Conservation (phyloP, 2,888 invertebrate species). For the Listrodromus nycthemerus region DNA sequence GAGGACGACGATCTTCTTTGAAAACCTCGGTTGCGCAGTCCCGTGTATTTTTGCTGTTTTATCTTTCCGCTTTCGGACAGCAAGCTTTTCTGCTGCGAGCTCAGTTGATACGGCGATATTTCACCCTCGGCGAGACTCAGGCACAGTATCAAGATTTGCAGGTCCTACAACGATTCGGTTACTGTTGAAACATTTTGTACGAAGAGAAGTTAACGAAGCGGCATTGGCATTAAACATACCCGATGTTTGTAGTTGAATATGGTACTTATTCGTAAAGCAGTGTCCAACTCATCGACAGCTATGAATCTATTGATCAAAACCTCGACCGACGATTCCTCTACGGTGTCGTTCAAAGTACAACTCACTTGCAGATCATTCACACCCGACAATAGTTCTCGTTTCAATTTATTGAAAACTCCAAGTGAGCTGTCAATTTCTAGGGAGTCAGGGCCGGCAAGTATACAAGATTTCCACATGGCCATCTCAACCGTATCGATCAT, state of each 20-base stretch:
- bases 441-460: slow-evolving; percentile 79
- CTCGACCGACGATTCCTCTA: slow-evolving; percentile 75
- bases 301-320: slow-evolving; percentile 86
- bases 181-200: not conserved
- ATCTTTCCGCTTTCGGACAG: slow-evolving; percentile 77
- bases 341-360: slow-evolving; percentile 73
- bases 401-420: slow-evolving; percentile 76
- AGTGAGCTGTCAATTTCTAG: slow-evolving; percentile 74
- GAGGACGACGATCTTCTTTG: slow-evolving; percentile 74
- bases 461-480: slow-evolving; percentile 83
- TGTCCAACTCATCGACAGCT: slow-evolving; percentile 86
- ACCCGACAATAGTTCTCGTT: slow-evolving; percentile 78
- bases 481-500: slow-evolving; percentile 80
- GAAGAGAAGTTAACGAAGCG: not conserved
- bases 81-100: slow-evolving; percentile 88
- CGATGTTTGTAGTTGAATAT: slow-evolving; percentile 81
- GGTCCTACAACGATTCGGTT: slow-evolving; percentile 79
- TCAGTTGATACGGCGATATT: slow-evolving; percentile 87
- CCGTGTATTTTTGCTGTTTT: slow-evolving; percentile 72
- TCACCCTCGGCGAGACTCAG: slow-evolving; percentile 88
- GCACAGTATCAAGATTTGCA: slow-evolving; percentile 88
- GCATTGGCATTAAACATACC: slow-evolving; percentile 68
- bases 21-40: slow-evolving; percentile 74
- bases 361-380: slow-evolving; percentile 74
- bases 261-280: slow-evolving; percentile 87